Conservation (phyloP, 2,113 vertebrate species). For the Colius striatus region DNA sequence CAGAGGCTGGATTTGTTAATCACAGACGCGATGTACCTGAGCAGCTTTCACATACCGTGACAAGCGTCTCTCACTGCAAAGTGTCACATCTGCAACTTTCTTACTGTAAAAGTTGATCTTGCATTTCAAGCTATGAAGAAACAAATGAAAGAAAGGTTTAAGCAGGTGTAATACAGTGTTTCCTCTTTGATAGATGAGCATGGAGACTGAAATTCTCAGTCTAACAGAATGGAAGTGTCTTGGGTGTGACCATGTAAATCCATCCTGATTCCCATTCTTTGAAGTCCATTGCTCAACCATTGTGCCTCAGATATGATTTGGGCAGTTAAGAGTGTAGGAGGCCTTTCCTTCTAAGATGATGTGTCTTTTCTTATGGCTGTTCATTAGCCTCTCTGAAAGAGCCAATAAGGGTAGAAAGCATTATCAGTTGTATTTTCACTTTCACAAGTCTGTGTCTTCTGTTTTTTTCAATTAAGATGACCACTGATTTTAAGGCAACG, state of each 20-base stretch:
- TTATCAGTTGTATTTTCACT: background rate
- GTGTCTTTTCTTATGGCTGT: background rate
- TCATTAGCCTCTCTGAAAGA: background rate
- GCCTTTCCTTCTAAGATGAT: background rate
- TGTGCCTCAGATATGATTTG: background rate
- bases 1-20: background rate
- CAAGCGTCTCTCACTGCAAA: background rate
- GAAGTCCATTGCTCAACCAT: background rate
- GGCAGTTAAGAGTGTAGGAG: background rate
- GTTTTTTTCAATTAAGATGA: background rate
- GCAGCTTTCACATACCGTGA: background rate
- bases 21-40: background rate
- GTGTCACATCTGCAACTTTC: background rate
- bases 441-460: background rate
- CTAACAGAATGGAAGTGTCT: background rate
- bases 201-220: background rate
- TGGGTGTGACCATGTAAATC: background rate
- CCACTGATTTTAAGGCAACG: background rate
- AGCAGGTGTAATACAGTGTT: background rate
- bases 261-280: background rate
- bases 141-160: background rate
- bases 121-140: background rate
- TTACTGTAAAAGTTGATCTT: background rate
- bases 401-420: background rate
- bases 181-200: background rate